Evolutionary conservation across 2,888 invertebrate genomes (phyloP), one percentile per base, ranked within the genome.

Genomic region (Hedya salicella): DNA sequence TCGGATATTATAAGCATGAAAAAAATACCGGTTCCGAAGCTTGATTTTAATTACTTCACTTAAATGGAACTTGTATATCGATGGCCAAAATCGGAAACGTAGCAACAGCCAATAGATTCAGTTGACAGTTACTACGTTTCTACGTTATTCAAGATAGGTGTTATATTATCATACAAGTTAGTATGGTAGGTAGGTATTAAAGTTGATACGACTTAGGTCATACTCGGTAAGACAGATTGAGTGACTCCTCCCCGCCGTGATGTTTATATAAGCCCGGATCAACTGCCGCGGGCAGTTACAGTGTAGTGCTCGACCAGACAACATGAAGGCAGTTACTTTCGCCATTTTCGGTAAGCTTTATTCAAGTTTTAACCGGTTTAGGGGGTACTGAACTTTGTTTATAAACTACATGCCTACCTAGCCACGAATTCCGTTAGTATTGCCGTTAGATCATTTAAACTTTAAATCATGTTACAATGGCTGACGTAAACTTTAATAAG

Each of bases 271-370:
- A 67, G 56, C 46, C 48, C 16, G 30, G 61, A 44, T 59, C 61
- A 73, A 75, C 71, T 71, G 75, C 74, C 61, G 69, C 56, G 72
- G 69, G 68, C 85, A 89, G 87, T 87, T 74, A 71, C 75, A 75
- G 64, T 74, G 74, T 68, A 73, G 78, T 75, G 67, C 71, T 71
- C 70, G 74, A 68, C 54, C 77, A 69, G 79, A 19, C 68, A 77
- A 71, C 70, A 91, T 91, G 91, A 91, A 86, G 83, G 78, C 83
- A 49, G 73, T 81, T 46, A 83, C 84, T 68, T 74, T 91, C 61
- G 75, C 88, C 76, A 73, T 88, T 77, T 86, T 91, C 59, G 91
- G 91, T 91, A 73, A 90, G 91, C 57, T 70, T 68, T n/a, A n/a
- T n/a, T 67, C 59, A 62, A 49, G 36, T 53, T 25, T 14, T 46